These are phyloP conservation scores for Acanthacorydalis orientalis DNA, from an alignment of 2,888 invertebrate genomes.

Conservation along the genomic window DNA sequence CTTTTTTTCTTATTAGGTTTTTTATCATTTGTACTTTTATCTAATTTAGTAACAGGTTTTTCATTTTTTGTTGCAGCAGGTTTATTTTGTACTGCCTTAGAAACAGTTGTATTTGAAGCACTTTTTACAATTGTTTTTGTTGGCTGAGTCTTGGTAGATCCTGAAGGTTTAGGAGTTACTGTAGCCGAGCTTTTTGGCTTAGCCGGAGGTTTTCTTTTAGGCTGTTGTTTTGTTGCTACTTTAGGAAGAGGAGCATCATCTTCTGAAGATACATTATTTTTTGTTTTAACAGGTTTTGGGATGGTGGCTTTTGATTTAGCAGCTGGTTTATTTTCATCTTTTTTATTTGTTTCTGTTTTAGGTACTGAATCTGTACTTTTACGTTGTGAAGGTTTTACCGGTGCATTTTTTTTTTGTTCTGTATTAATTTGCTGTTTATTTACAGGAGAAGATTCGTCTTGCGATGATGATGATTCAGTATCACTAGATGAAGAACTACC, in stretches of 20 bases:
- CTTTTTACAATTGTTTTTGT: slow-evolving; percentile 24
- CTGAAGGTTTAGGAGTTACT: slow-evolving; percentile 35
- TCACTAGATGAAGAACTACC: slow-evolving; percentile 55
- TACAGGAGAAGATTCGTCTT: slow-evolving; percentile 19
- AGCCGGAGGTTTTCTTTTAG: slow-evolving; percentile 33
- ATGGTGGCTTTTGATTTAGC: slow-evolving; percentile 14
- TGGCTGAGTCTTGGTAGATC: slow-evolving; percentile 19
- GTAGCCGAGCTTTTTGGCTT: slow-evolving; percentile 48
- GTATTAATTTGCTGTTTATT: slow-evolving; percentile 17
- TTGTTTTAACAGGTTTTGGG: slow-evolving; percentile 18
- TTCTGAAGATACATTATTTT: slow-evolving; percentile 37
- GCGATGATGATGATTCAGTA: slow-evolving; percentile 47
- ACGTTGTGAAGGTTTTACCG: slow-evolving; percentile 19
- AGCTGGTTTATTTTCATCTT: slow-evolving; percentile 8
- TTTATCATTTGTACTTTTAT: slow-evolving; percentile 10
- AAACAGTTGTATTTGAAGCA: slow-evolving; percentile 14
- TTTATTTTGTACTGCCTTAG: background rate
- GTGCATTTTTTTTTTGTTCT: slow-evolving; percentile 21
- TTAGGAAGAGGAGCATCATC: slow-evolving; percentile 38
- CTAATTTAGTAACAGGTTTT: background rate
- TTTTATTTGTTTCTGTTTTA: slow-evolving; percentile 10
- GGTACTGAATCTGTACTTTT: slow-evolving; percentile 18
- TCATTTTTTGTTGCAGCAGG: background rate
- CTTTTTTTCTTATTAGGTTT: slow-evolving; percentile 47
- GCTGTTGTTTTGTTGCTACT: slow-evolving; percentile 19